A percentile compares a stretch with the other conserved stretches of the same genome.
Evolutionary conservation across 2,797 vertebrate species (phyloP).

Genomic region (Miichthys miiuy): DNA sequence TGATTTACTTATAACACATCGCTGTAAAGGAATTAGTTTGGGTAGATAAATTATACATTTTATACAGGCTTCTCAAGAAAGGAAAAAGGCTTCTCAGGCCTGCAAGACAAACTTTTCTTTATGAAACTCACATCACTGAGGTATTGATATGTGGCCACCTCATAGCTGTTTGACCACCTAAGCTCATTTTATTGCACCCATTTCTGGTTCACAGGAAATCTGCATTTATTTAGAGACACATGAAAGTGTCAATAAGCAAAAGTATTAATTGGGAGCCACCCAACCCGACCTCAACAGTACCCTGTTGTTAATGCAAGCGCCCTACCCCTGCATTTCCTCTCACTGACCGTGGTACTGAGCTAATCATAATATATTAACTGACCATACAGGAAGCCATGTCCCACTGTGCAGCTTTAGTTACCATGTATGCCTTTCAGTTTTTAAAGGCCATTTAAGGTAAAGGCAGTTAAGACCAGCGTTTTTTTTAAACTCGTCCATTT

Average conservation of each 20-base stretch:
- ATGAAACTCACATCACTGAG: constrained; percentile 20
- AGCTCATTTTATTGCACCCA: constrained; percentile 63
- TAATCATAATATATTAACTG: constrained; percentile 81
- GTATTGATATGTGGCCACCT: constrained; percentile 54
- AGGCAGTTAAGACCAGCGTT: constrained; percentile 47
- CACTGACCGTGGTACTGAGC: constrained; percentile 47
- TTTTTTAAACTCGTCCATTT: constrained; percentile 60
- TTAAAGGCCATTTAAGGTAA: constrained; percentile 75
- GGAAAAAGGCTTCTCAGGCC: not conserved
- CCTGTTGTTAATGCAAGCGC: constrained; percentile 69
- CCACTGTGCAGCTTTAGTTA: constrained; percentile 63
- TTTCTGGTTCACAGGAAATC: constrained; percentile 67
- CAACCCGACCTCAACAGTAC: constrained; percentile 63
- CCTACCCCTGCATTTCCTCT: constrained; percentile 70
- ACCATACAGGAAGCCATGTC: constrained; percentile 73
- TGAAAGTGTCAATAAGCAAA: constrained; percentile 68
- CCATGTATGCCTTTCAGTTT: constrained; percentile 66
- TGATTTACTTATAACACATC: constrained; percentile 42
- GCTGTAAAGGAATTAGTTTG: constrained; percentile 18
- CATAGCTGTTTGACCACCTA: constrained; percentile 44
- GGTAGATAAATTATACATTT: constrained; percentile 7
- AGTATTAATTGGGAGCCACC: constrained; percentile 69
- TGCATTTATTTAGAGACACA: constrained; percentile 69
- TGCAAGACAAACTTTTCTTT: constrained; percentile 32
- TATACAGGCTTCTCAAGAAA: not conserved